phyloP scores from a whole-genome alignment of 1,140 invertebrate genomes.

The Nasonia giraulti region DNA sequence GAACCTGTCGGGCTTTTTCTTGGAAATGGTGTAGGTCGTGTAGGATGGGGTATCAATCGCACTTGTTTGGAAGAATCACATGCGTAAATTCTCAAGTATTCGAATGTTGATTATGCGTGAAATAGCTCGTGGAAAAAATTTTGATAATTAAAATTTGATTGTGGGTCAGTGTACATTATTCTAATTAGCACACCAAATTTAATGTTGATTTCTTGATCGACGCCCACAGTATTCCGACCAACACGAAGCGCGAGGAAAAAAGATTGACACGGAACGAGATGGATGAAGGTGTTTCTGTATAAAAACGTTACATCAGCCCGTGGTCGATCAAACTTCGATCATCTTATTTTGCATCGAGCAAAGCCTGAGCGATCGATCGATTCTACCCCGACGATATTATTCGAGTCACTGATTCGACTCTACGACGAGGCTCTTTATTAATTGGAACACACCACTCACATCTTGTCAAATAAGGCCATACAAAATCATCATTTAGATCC shows the following conservation, averaged over 20 bases:
- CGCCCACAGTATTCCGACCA: no score
- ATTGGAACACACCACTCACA: background rate
- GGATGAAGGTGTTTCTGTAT: background rate
- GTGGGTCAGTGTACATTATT: background rate
- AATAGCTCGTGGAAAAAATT: no score
- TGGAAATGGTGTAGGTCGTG: background rate
- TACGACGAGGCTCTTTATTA: background rate
- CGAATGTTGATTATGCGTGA: background rate
- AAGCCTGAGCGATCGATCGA: no score
- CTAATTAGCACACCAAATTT: background rate
- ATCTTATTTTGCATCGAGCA: background rate
- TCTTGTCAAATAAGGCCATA: background rate
- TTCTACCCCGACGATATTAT: background rate
- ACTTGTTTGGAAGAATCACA: no score
- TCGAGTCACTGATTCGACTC: background rate
- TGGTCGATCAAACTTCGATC: no score
- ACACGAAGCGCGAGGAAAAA: background rate
- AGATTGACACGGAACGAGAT: background rate
- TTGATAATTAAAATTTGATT: no score
- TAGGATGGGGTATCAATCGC: no score
- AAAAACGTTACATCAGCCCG: no score
- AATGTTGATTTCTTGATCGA: background rate
- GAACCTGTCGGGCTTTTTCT: background rate
- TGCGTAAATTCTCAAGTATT: background rate
- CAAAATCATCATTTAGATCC: background rate